Percentiles rank a stretch among this genome's conserved stretches.
Evolutionary conservation across 1,140 invertebrate species (phyloP).

Genomic region (Zelostemma sp.): DNA sequence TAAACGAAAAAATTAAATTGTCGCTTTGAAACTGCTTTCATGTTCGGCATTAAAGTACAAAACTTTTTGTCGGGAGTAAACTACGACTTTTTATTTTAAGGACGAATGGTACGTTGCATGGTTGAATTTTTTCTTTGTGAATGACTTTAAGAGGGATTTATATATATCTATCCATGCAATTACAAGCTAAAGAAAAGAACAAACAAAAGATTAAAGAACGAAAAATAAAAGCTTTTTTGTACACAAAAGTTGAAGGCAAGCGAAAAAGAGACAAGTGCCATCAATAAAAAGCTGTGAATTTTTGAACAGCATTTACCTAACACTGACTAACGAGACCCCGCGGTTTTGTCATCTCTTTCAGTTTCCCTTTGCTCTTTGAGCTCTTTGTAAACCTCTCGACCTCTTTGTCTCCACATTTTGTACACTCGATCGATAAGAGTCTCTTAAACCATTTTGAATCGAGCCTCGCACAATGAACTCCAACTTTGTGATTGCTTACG

Average conservation of each 20-base stretch:
- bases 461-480: constrained; percentile 29
- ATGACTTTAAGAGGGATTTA: neutral
- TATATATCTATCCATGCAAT: neutral
- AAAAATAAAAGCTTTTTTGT: neutral
- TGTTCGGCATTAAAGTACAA: too few relatives aligned
- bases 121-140: neutral
- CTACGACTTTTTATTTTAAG: too few relatives aligned
- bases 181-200: neutral
- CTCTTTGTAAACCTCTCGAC: constrained; percentile 38
- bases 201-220: constrained; percentile 18
- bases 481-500: constrained; percentile 19
- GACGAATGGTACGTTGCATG: too few relatives aligned
- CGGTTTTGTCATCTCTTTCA: constrained; percentile 40
- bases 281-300: constrained; percentile 52
- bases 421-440: constrained; percentile 44
- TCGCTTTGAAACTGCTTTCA: too few relatives aligned
- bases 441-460: constrained; percentile 46
- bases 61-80: too few relatives aligned
- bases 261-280: constrained; percentile 35
- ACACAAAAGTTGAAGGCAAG: constrained; percentile 8
- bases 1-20: too few relatives aligned
- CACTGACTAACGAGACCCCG: constrained; percentile 42
- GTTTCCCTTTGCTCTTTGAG: constrained; percentile 34
- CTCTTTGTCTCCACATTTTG: constrained; percentile 43
- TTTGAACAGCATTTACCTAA: constrained; percentile 51